Percentiles rank a stretch among this genome's conserved stretches.
Conservation (phyloP, 2,797 vertebrate species). For the Lithobates sylvaticus region DNA sequence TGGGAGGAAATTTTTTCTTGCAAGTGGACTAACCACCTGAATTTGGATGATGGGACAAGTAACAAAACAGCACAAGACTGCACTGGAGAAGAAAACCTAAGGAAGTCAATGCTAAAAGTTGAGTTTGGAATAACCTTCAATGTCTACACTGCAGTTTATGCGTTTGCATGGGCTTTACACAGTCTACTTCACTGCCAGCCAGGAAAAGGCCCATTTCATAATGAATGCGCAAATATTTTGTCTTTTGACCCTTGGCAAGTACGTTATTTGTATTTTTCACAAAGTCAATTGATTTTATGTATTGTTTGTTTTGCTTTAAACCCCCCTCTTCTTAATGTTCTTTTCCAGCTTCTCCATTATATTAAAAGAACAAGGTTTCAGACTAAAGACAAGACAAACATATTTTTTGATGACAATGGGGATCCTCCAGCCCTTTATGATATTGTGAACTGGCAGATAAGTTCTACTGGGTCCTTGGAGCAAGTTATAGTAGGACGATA, state of each 20-base stretch:
- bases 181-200: constrained; percentile 10
- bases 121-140: constrained; percentile 35
- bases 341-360: constrained; percentile 43
- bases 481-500: too few species aligned
- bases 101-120: not conserved
- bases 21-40: not conserved
- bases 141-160: constrained; percentile 40
- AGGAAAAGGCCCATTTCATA: constrained; percentile 21
- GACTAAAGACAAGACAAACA: not conserved
- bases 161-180: constrained; percentile 32
- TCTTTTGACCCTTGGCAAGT: constrained; percentile 38
- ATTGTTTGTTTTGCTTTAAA: too few species aligned
- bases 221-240: constrained; percentile 20
- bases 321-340: not conserved
- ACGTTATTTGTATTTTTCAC: not conserved
- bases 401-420: constrained; percentile 42
- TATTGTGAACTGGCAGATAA: constrained; percentile 28
- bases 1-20: constrained; percentile 50
- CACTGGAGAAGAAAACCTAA: constrained; percentile 3
- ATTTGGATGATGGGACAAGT: too few species aligned
- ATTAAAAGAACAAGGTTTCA: constrained; percentile 26
- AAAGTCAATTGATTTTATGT: not conserved
- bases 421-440: constrained; percentile 40
- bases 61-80: constrained; percentile 11
- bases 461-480: too few species aligned